phyloP scores from a whole-genome alignment of 2,888 invertebrate species.

The Ferdinandea cuprea region DNA sequence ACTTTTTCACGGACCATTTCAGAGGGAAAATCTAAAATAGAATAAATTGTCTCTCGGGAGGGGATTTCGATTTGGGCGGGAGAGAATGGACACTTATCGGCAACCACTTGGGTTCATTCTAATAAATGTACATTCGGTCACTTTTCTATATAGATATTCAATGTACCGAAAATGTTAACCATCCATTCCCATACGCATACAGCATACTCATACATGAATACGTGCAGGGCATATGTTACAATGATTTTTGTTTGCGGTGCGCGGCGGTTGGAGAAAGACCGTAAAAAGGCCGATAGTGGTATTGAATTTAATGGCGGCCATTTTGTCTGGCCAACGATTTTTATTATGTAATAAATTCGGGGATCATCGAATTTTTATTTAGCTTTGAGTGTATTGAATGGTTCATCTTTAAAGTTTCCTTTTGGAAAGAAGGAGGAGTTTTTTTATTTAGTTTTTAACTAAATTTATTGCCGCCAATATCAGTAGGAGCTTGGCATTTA shows the following conservation, averaged over 20 bases:
- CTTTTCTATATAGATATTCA: slow-evolving; percentile 71
- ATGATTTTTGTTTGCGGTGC: not conserved
- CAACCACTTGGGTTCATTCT: slow-evolving; percentile 58
- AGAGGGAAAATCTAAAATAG: slow-evolving; percentile 64
- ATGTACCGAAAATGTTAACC: slow-evolving; percentile 67
- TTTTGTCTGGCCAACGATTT: slow-evolving; percentile 56
- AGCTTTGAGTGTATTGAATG: too few relatives aligned
- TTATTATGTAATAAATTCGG: slow-evolving; percentile 50
- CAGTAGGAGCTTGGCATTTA: too few relatives aligned
- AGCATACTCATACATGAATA: too few relatives aligned
- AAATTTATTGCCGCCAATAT: too few relatives aligned
- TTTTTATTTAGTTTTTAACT: too few relatives aligned
- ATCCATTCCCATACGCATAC: too few relatives aligned
- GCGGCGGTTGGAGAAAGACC: slow-evolving; percentile 3
- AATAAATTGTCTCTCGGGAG: slow-evolving; percentile 61
- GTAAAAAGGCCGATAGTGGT: slow-evolving; percentile 33
- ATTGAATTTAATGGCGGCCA: slow-evolving; percentile 59
- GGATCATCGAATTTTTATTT: slow-evolving; percentile 62
- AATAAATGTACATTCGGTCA: slow-evolving; percentile 70
- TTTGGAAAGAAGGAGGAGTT: too few relatives aligned
- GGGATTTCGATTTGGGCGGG: slow-evolving; percentile 5
- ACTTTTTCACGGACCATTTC: slow-evolving; percentile 72
- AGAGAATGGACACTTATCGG: slow-evolving; percentile 61
- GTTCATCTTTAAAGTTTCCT: too few relatives aligned
- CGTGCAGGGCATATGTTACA: not conserved